Evolutionary conservation across 2,113 vertebrate genomes (phyloP).

Genomic region (Gymnogyps californianus): DNA sequence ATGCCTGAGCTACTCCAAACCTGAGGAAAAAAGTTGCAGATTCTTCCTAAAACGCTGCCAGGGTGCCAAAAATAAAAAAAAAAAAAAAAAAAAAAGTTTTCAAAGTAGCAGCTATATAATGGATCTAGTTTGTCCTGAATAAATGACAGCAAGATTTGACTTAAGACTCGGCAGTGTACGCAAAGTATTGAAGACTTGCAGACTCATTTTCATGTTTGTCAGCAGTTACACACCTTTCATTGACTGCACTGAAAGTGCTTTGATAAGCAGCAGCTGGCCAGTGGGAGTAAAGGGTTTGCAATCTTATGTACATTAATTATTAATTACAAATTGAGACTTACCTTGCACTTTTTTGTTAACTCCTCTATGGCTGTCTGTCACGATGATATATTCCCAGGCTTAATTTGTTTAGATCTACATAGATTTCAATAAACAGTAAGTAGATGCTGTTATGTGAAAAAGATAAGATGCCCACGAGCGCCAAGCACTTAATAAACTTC

Average conservation of each 20-base stretch:
- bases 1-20: background rate
- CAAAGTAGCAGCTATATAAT: background rate
- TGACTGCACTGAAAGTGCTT: background rate
- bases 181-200: background rate
- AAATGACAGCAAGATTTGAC: background rate
- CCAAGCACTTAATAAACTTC: background rate
- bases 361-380: background rate
- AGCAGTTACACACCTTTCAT: background rate
- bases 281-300: background rate
- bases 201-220: background rate
- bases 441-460: background rate
- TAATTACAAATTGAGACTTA: background rate
- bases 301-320: background rate
- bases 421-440: background rate
- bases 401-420: background rate
- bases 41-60: background rate
- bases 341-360: background rate
- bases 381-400: background rate
- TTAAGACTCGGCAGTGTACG: background rate
- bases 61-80: background rate
- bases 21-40: background rate
- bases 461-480: background rate
- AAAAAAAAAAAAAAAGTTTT: background rate
- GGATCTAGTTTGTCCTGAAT: background rate
- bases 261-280: background rate